Evolutionary conservation across 2,113 vertebrate species (phyloP).

Genomic region (Pelmatolapia mariae): DNA sequence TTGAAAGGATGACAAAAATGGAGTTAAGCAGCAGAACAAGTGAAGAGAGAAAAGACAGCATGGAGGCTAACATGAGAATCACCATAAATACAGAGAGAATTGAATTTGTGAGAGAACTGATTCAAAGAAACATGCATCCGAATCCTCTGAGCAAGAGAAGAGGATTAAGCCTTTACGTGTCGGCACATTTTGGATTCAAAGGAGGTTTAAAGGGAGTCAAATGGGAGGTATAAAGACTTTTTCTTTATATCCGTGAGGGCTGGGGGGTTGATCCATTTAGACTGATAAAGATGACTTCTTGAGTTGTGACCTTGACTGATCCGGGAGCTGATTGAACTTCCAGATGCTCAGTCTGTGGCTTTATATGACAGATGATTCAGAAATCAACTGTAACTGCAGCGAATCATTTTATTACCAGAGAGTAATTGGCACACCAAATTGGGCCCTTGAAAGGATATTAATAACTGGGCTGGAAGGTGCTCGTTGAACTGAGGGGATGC

Average conservation of each 20-base stretch:
- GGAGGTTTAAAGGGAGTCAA: background rate
- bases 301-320: background rate
- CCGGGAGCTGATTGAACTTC: background rate
- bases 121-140: background rate
- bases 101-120: background rate
- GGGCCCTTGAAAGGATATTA: background rate
- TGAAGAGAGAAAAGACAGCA: background rate
- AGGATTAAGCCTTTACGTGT: background rate
- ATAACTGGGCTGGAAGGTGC: background rate
- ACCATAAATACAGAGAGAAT: background rate
- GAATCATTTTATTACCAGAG: background rate
- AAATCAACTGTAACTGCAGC: background rate
- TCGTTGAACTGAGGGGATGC: background rate
- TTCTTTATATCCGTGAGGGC: background rate
- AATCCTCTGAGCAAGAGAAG: background rate
- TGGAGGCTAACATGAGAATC: background rate
- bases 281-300: background rate
- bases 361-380: slow-evolving; percentile 1
- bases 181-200: background rate
- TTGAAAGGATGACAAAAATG: background rate
- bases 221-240: background rate
- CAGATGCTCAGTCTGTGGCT: background rate
- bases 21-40: background rate
- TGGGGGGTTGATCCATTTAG: background rate
- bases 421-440: background rate